Evolutionary conservation across 1,140 invertebrate species (phyloP).

Genomic region (Hypsibius dujardini): DNA sequence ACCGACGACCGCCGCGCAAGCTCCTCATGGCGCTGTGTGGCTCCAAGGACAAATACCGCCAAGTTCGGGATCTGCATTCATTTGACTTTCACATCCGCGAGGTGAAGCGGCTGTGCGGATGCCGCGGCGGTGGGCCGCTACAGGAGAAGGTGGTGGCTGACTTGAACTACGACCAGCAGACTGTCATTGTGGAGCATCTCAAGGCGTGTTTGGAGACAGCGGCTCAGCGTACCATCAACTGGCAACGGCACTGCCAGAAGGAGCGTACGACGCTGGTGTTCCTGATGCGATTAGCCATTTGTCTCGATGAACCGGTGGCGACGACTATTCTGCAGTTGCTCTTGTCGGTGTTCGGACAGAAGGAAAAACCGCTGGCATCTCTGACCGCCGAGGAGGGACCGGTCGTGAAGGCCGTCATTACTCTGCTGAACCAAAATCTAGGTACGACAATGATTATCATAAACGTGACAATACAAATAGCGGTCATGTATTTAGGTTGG

Average conservation of each 20-base stretch:
- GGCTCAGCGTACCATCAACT: constrained; percentile 70
- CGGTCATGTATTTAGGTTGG: too few relatives aligned
- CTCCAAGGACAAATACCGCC: constrained; percentile 83
- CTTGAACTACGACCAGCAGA: constrained; percentile 68
- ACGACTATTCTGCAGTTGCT: constrained; percentile 71
- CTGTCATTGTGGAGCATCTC: constrained; percentile 79
- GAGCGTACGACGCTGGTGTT: constrained; percentile 50
- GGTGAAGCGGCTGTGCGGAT: constrained; percentile 33
- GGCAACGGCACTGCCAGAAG: constrained; percentile 76
- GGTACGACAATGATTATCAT: neutral
- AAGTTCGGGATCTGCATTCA: constrained; percentile 76
- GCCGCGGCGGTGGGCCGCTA: constrained; percentile 27
- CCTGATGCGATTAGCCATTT: constrained; percentile 55
- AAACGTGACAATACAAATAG: too few relatives aligned
- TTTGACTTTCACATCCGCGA: constrained; percentile 34
- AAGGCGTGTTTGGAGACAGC: constrained; percentile 85
- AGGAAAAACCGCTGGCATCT: neutral
- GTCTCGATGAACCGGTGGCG: constrained; percentile 78
- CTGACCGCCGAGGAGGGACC: neutral
- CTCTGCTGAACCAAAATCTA: neutral
- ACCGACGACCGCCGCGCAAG: constrained; percentile 55
- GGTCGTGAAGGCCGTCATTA: constrained; percentile 10
- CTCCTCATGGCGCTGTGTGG: constrained; percentile 78
- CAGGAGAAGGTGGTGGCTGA: constrained; percentile 27
- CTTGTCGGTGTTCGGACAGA: constrained; percentile 34